A percentile compares a stretch with the other conserved stretches of the same genome.
Conservation (phyloP, 2,888 invertebrate genomes). For the Priocnemis perturbator region DNA sequence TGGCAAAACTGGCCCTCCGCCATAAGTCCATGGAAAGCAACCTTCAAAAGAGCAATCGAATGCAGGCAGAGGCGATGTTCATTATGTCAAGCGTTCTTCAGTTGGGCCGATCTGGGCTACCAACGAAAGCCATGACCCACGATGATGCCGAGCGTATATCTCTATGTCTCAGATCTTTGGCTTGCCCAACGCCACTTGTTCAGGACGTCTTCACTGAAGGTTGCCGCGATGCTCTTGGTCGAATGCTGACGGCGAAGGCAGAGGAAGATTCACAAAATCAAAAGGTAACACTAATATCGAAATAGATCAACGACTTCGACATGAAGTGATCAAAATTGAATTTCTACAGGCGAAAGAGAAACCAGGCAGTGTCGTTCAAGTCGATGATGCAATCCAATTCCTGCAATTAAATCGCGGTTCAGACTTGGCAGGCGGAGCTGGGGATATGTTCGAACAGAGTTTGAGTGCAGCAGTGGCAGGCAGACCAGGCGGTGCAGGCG, state of each 20-base stretch:
- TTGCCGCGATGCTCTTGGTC: slow-evolving; percentile 86
- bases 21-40: slow-evolving; percentile 66
- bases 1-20: slow-evolving; percentile 91
- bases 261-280: slow-evolving; percentile 81
- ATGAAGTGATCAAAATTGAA: slow-evolving; percentile 67
- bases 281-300: slow-evolving; percentile 66
- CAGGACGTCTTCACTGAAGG: slow-evolving; percentile 83
- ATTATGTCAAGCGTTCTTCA: slow-evolving; percentile 91
- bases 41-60: slow-evolving; percentile 76
- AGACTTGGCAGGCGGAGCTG: slow-evolving; percentile 79
- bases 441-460: slow-evolving; percentile 96
- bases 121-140: slow-evolving; percentile 90
- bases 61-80: slow-evolving; percentile 90
- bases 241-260: slow-evolving; percentile 89
- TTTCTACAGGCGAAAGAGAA: slow-evolving; percentile 81
- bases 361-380: slow-evolving; percentile 83
- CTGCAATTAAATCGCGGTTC: slow-evolving; percentile 84
- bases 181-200: slow-evolving; percentile 82
- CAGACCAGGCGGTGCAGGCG: slow-evolving; percentile 74
- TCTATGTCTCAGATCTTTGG: slow-evolving; percentile 85
- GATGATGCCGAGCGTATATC: slow-evolving; percentile 95
- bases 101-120: slow-evolving; percentile 81
- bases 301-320: slow-evolving; percentile 1
- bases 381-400: slow-evolving; percentile 91
- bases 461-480: slow-evolving; percentile 92